Evolutionary conservation across 2,888 invertebrate species (phyloP), one percentile per base, ranked within the genome.

Genomic region (Pomacea canaliculata): DNA sequence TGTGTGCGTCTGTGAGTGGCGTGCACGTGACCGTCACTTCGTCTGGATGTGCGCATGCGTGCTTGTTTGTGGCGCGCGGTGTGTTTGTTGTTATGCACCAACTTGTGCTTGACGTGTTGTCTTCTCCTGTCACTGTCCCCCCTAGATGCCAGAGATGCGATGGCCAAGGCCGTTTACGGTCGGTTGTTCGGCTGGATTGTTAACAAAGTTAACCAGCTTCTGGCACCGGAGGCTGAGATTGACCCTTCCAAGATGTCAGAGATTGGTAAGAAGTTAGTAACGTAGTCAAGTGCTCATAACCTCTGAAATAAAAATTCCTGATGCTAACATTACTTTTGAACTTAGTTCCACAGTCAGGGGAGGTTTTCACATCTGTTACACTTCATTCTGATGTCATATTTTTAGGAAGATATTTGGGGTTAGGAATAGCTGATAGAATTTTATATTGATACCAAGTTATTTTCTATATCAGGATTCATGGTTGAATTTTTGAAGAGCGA

Each of bases 161-260:
- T 92, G 84, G 89, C 91, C 23, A 92, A 92, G 85, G 89, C 91
- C 71, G 83, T 92, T 68, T 92, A 92, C 86, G 90, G 91, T 7
- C 89, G 92, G 10, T 83, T 92, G 81, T 92, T 92, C 88, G 89
- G 91, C 76, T 92, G 92, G 91, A 89, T 92, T 75, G 91, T 92
- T 70, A 90, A 90, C 84, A 91, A 91, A 83, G 88, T 92, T 76
- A 92, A 92, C 85, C 86, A 87, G 77, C 89, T 92, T 60, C 86
- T 92, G 80, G 91, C 86, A 0, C 86, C 88, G 12, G 73, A 83
- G 37, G 82, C 85, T 77, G 71, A 59, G 23, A 71, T 83, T 8
- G 75, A 72, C 8, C 77, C 72, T 7, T 74, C 78, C 12, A 80
- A 80, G 51, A 73, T 78, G 48, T 78, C 78, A 65, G 87, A 87